Conservation (phyloP, 2,113 vertebrate genomes). For the Indicator indicator region DNA sequence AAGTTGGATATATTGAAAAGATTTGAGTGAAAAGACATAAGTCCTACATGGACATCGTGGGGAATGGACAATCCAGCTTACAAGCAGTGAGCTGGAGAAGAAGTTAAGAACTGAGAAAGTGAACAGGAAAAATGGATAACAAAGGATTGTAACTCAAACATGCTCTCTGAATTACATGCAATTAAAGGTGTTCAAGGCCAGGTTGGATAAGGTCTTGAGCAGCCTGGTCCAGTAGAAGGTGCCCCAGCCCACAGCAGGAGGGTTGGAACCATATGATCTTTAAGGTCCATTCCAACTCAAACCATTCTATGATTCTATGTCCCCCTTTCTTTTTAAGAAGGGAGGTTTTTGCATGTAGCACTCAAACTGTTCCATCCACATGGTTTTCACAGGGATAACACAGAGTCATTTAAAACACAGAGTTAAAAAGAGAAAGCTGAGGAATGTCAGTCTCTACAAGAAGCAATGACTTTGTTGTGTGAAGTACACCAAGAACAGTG, state of each 20-base stretch:
- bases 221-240: too few relatives aligned
- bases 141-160: background rate
- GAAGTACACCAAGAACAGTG: background rate
- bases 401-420: background rate
- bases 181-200: background rate
- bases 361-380: background rate
- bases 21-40: background rate
- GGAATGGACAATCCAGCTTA: background rate
- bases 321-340: background rate
- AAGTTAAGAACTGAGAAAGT: background rate
- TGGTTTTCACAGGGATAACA: background rate
- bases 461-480: fast-evolving
- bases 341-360: background rate
- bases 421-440: background rate
- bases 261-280: too few relatives aligned
- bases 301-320: too few relatives aligned
- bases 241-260: too few relatives aligned
- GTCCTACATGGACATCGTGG: background rate
- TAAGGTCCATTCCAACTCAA: too few relatives aligned
- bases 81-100: background rate
- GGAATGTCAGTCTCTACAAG: background rate
- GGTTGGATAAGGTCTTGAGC: too few relatives aligned
- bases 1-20: background rate
- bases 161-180: background rate
- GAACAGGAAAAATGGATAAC: background rate